Evolutionary conservation across 2,113 vertebrate genomes (phyloP), one percentile per base, ranked within the genome.

Genomic region (Rhinoderma darwinii): DNA sequence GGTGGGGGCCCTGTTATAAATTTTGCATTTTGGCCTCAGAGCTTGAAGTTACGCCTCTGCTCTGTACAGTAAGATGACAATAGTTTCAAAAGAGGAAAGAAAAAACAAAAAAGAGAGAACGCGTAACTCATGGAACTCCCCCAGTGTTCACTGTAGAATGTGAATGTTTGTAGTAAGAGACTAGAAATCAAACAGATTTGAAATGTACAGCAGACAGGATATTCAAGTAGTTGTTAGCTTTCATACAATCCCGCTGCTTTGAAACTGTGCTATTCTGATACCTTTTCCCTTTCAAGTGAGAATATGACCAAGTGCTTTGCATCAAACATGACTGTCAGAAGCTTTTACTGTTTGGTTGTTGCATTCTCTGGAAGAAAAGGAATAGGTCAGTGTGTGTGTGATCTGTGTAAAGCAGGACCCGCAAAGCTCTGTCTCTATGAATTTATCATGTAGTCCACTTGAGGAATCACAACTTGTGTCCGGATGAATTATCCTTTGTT

Each of bases 341-440:
- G 84, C 84, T 86, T 86, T 86, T 80, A 79, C 76, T 59, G 75
- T 86, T 79, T 86, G 84, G 61, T 44, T 72, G 76, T 50, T 75
- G 44, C 76, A 30, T 54, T 68, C 63, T 95, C 92, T 96, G 96
- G 75, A 86, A 86, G 75, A 72, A 86, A 86, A 80, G 76, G 84
- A 86, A 86, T 86, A 79, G 84, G 84, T 86, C 84, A 86, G 76
- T 86, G 76, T 80, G 32, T 84, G 73, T 86, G 84, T 86, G 84
- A 86, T 86, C 63, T 86, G 84, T 80, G 76, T 68, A 86, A 86
- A 74, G 37, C 66, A 63, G 56, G 81, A 0, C 0, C 41, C 77
- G 44, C 43, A 80, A 76, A 9, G 79, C 82, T 84, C 47, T 5
- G 79, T 87, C 88, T 54, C 84, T 89, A 73, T 84, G 84, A 86